Conservation (phyloP, 2,113 vertebrate genomes). For the Barbus barbus region DNA sequence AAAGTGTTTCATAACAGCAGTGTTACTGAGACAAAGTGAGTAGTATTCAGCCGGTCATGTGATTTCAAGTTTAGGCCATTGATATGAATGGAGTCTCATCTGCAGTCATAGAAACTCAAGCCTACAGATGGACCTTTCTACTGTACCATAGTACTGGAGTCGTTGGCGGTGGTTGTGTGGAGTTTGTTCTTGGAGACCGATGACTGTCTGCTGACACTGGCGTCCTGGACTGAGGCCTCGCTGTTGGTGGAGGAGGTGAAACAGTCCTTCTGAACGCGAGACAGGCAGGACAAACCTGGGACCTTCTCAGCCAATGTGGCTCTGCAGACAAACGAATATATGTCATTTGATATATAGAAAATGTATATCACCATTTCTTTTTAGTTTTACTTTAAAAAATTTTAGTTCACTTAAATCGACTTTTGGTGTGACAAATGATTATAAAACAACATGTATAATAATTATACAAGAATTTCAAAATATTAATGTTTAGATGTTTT, state of each 20-base stretch:
- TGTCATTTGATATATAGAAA: too few relatives aligned
- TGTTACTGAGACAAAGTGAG: background rate
- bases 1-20: background rate
- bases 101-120: too few relatives aligned
- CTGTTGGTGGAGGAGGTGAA: slow-evolving; percentile 78
- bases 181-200: slow-evolving; percentile 64
- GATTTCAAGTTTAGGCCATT: background rate
- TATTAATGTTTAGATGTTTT: too few relatives aligned
- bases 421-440: too few relatives aligned
- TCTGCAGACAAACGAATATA: slow-evolving; percentile 66
- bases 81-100: too few relatives aligned
- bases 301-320: slow-evolving; percentile 85
- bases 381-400: too few relatives aligned
- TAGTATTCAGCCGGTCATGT: background rate
- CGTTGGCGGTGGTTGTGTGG: slow-evolving; percentile 45
- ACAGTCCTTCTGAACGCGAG: slow-evolving; percentile 73
- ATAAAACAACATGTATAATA: too few relatives aligned
- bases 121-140: background rate
- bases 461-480: too few relatives aligned
- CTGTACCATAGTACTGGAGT: slow-evolving; percentile 3
- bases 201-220: slow-evolving; percentile 70
- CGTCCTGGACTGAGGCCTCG: slow-evolving; percentile 75
- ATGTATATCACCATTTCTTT: too few relatives aligned
- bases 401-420: too few relatives aligned
- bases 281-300: slow-evolving; percentile 80